Conservation (phyloP, 2,797 vertebrate genomes). For the Momotus momota region DNA sequence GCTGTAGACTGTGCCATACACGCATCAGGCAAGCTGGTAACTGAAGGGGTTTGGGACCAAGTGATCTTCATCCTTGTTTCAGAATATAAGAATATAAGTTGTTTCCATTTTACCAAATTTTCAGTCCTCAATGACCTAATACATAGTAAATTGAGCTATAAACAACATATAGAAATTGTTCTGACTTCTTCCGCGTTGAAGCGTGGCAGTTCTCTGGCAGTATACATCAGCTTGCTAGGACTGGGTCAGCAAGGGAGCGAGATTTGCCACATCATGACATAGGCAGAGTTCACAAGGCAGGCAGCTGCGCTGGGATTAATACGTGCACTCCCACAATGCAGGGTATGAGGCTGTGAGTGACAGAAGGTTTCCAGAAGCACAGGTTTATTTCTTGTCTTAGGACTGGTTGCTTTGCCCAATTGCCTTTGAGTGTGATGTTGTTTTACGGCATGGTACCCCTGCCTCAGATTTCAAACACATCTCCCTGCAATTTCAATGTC, state of each 20-base stretch:
- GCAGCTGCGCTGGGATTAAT: neutral
- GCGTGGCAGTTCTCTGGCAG: neutral
- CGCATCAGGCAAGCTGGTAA: neutral
- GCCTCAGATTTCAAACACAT: neutral
- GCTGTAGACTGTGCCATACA: neutral
- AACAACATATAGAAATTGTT: neutral
- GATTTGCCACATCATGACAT: rapidly evolving
- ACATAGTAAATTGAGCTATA: neutral
- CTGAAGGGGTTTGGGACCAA: neutral
- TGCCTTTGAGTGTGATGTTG: neutral
- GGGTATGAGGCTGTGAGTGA: neutral
- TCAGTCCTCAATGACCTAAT: neutral
- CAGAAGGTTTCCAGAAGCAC: slow-evolving; percentile 22
- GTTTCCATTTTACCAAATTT: neutral
- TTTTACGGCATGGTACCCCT: neutral
- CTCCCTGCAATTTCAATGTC: neutral
- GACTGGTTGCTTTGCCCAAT: neutral
- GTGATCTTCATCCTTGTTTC: neutral
- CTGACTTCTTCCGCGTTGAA: neutral
- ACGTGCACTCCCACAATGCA: neutral
- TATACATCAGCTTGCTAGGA: neutral
- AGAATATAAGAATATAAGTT: neutral
- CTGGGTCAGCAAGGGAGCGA: neutral
- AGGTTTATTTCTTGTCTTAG: neutral
- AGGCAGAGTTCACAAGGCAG: neutral